These are phyloP conservation scores for Synanceia verrucosa DNA, from an alignment of 2,797 vertebrate genomes.

Conservation along the genomic window DNA sequence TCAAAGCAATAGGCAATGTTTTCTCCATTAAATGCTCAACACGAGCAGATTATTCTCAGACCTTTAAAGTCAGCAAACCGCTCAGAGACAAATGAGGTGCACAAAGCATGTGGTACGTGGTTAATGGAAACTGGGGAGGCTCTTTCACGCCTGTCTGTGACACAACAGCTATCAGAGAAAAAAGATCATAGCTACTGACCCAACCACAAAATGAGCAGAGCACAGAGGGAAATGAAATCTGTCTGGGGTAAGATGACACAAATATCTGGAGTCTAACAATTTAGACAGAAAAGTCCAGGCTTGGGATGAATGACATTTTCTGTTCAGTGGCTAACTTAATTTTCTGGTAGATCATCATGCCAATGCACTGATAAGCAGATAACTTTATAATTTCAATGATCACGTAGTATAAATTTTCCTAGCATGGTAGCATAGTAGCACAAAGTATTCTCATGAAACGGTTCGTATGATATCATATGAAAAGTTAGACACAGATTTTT, in stretches of 20 bases:
- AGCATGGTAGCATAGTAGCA: too few relatives aligned
- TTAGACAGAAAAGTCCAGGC: neutral
- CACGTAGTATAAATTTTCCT: neutral
- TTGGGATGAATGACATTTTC: neutral
- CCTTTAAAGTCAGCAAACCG: neutral
- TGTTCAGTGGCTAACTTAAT: neutral
- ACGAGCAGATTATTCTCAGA: neutral
- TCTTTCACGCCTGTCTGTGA: constrained; percentile 26
- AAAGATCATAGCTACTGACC: constrained; percentile 27
- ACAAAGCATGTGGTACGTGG: constrained; percentile 8
- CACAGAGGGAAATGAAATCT: constrained; percentile 13
- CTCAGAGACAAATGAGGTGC: constrained; percentile 24
- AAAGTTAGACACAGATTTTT: too few relatives aligned
- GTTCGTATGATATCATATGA: too few relatives aligned
- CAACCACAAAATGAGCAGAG: constrained; percentile 13
- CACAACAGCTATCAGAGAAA: constrained; percentile 36
- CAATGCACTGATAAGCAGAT: neutral
- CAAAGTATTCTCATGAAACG: too few relatives aligned
- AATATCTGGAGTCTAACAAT: constrained; percentile 14
- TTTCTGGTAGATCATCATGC: neutral
- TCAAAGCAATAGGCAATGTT: constrained; percentile 1
- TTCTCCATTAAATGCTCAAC: constrained; percentile 4
- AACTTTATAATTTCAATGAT: neutral
- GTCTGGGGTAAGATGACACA: constrained; percentile 18
- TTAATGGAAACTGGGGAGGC: constrained; percentile 42